Evolutionary conservation across 2,113 vertebrate species (phyloP).

Genomic region (Cyanistes caeruleus): DNA sequence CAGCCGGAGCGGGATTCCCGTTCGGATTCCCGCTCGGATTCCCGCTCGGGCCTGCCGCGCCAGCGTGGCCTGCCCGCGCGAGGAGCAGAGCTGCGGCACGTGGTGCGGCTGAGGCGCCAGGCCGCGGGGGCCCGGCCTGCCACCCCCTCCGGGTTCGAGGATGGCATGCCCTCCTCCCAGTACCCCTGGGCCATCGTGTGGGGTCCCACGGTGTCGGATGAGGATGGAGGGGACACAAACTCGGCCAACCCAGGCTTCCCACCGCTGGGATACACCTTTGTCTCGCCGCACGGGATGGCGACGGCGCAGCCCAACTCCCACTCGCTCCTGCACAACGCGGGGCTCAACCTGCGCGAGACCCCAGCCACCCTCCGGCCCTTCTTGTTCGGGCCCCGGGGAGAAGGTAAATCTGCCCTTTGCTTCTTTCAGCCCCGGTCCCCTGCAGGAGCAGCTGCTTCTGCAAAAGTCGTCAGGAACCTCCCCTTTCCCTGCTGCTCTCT

Average conservation of each 20-base stretch:
- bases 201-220: conserved; percentile 81
- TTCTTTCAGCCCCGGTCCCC: background rate
- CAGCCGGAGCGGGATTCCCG: conserved; percentile 64
- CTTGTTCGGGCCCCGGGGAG: conserved; percentile 76
- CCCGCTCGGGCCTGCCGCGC: background rate
- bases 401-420: conserved; percentile 68
- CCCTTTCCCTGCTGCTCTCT: background rate
- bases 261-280: conserved; percentile 78
- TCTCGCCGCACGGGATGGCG: conserved; percentile 75
- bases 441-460: background rate
- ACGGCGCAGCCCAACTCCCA: conserved; percentile 79
- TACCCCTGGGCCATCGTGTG: conserved; percentile 85
- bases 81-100: conserved; percentile 22
- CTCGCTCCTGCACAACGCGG: conserved; percentile 73
- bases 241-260: conserved; percentile 79
- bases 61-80: background rate
- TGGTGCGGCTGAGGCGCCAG: conserved; percentile 71
- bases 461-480: background rate
- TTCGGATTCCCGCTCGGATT: conserved; percentile 30
- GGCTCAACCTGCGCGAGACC: conserved; percentile 78
- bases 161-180: conserved; percentile 81
- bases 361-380: conserved; percentile 79
- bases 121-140: conserved; percentile 59
- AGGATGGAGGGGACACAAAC: conserved; percentile 79
- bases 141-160: conserved; percentile 79